Conservation (phyloP, 2,888 invertebrate genomes). For the Lottia scabra region DNA sequence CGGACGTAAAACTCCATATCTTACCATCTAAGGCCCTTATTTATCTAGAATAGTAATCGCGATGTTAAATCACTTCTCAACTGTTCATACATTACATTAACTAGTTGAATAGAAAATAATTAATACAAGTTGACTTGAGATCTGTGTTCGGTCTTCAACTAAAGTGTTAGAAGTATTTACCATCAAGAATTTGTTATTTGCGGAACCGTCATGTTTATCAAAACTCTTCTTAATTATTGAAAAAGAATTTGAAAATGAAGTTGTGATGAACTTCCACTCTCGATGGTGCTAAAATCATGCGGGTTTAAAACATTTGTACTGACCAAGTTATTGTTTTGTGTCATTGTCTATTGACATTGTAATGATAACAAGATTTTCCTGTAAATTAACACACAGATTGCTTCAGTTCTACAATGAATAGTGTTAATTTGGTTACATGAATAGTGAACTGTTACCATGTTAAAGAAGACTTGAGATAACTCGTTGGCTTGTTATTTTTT, state of each 20-base stretch:
- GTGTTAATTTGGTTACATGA: background rate
- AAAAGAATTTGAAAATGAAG: background rate
- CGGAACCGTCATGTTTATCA: background rate
- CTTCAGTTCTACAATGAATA: background rate
- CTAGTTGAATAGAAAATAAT: too few relatives aligned
- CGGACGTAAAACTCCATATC: too few relatives aligned
- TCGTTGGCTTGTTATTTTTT: background rate
- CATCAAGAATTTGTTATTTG: background rate
- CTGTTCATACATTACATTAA: too few relatives aligned
- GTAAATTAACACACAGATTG: background rate
- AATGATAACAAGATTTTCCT: background rate
- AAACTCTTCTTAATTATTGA: background rate
- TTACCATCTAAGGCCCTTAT: too few relatives aligned
- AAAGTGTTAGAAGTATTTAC: too few relatives aligned
- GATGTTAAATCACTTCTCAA: too few relatives aligned
- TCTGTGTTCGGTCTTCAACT: too few relatives aligned
- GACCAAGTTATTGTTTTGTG: constrained; percentile 1
- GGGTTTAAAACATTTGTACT: background rate
- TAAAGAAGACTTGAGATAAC: background rate
- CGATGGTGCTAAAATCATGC: background rate
- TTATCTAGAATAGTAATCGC: too few relatives aligned
- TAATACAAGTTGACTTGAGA: too few relatives aligned
- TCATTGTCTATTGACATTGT: background rate
- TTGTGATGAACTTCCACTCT: background rate
- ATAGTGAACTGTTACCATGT: background rate